phyloP scores from a whole-genome alignment of 2,113 vertebrate genomes.

The Hystrix brachyura region DNA sequence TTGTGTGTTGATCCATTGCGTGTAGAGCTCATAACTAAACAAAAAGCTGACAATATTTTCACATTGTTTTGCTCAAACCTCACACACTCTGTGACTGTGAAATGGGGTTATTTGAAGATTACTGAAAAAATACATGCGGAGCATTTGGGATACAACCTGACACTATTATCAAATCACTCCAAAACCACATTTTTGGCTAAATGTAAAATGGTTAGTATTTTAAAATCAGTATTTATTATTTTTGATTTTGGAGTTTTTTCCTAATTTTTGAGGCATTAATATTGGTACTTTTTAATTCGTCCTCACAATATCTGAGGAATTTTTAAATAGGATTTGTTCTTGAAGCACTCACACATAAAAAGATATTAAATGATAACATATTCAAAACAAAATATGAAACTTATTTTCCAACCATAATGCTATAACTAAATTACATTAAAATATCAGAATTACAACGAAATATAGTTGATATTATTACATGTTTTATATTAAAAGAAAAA shows the following conservation, averaged over 20 bases:
- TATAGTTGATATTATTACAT: neutral
- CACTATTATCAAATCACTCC: neutral
- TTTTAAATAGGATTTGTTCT: slow-evolving; percentile 15
- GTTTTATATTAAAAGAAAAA: neutral
- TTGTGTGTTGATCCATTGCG: neutral
- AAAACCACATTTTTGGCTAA: neutral
- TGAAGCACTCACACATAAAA: neutral
- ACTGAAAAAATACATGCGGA: neutral
- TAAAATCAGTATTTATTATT: neutral
- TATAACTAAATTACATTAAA: neutral
- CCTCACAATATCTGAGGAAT: neutral
- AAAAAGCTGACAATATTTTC: neutral
- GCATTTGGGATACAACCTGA: too few species aligned
- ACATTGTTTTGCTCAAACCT: neutral
- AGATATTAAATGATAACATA: neutral
- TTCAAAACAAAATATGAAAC: neutral
- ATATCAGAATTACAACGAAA: neutral
- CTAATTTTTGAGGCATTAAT: neutral
- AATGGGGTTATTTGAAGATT: neutral
- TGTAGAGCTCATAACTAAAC: neutral
- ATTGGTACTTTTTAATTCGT: neutral
- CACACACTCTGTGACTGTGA: neutral
- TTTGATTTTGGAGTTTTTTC: neutral
- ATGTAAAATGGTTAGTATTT: neutral
- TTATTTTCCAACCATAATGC: neutral